Conservation (phyloP, 2,888 invertebrate species). For the Drosophila rubida region DNA sequence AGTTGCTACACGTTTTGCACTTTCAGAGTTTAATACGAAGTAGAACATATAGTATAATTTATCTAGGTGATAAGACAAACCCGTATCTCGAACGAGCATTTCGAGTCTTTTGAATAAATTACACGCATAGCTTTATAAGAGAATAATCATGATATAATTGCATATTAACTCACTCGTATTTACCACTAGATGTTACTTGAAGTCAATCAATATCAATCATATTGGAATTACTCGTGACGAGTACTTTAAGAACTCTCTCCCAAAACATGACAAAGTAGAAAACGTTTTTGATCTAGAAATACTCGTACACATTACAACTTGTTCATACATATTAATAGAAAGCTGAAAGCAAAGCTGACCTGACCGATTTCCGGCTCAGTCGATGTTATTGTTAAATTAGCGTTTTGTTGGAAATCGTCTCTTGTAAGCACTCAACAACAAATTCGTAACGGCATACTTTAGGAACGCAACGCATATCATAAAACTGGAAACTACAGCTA, state of each 20-base stretch:
- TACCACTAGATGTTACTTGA: constrained; percentile 50
- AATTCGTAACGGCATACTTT: constrained; percentile 65
- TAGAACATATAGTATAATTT: constrained; percentile 33
- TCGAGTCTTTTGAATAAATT: constrained; percentile 9
- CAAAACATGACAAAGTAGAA: constrained; percentile 53
- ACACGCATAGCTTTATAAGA: constrained; percentile 35
- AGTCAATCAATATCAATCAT: constrained; percentile 59
- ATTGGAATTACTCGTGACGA: constrained; percentile 30
- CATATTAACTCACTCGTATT: constrained; percentile 34
- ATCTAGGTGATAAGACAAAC: constrained; percentile 24
- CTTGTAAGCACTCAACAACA: constrained; percentile 42
- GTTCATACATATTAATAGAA: constrained; percentile 30
- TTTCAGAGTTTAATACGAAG: constrained; percentile 64
- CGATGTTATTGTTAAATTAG: constrained; percentile 24
- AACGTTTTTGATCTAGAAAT: constrained; percentile 28
- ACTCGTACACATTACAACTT: constrained; percentile 9
- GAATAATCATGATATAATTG: constrained; percentile 23
- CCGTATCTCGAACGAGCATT: constrained; percentile 8
- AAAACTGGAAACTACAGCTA: constrained; percentile 52
- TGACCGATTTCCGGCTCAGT: neutral
- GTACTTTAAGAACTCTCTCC: constrained; percentile 49
- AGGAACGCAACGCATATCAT: constrained; percentile 70
- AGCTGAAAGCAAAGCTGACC: neutral
- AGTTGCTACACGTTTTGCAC: constrained; percentile 68
- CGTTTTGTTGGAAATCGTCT: constrained; percentile 40